Base-by-base conservation (phyloP, 1,140 invertebrate genomes). In the Pseudomyrmex flavicornis region DNA sequence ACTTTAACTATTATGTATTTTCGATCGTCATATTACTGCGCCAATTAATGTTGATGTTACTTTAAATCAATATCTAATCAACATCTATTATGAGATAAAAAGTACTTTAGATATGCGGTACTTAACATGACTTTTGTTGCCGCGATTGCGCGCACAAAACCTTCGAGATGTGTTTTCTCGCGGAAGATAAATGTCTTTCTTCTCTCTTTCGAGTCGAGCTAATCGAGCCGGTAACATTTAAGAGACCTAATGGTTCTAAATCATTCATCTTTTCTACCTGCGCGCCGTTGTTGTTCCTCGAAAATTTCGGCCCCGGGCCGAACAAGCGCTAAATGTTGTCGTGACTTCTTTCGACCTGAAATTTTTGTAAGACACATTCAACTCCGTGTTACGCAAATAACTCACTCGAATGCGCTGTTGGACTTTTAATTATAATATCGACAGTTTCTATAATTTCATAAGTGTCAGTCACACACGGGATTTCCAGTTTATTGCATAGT, bases 221-320 rank as follows among this genome's bases (percentile, higher is more conserved):
- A 54, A 13, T 52, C 44, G 62, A 63, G 8, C 69, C 88, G 77
- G 85, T 82, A 88, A 85, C 89, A 85, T 91, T 90, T 90, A 88
- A 84, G 80, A 74, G 83, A 90, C 90, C 89, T 91, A 90, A 91
- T 89, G 85, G 83, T 75, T 82, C 52, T 58, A 85, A 87, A 91
- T 91, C 91, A 85, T 89, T 89, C 82, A 82, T 85, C 83, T 89
- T 76, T 9, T 50, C 69, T 83, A 82, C 63, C 62, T 77, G 76
- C 58, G 61, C 35, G 4, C 20, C 48, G 10, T 10, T 59, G 50
- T 58, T 82, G 59, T 73, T 48, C 26, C 35, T 7, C 35, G 35
- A 35, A 10, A n/a, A 48, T 62, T 84, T 84, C 35, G 58, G 22
- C 66, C 79, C 44, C n/a, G 44, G 69, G 61, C 56, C 26, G 4